Base-by-base conservation (phyloP, 1,140 invertebrate species). In the Acyrthosiphon pisum region DNA sequence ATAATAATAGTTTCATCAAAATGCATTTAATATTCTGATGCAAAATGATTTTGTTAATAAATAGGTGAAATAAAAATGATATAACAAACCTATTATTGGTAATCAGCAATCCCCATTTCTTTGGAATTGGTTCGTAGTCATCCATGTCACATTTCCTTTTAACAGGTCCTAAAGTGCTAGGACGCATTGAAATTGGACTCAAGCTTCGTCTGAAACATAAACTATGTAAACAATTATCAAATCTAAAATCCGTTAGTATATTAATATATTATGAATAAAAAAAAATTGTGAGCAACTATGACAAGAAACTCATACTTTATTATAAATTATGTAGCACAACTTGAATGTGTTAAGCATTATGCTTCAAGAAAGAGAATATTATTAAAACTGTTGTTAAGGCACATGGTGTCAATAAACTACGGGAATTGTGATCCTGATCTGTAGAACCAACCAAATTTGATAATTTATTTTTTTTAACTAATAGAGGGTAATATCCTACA, bases 141-240 rank as follows among this genome's bases (percentile, higher is more conserved):
- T 97, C 96, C 90, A 97, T 94, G 94, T 98, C 97, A 94, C 97
- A 97, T 95, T 98, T 98, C 93, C 98, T 95, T 95, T 98, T 98
- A 41, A 97, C 96, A 18, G 97, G 96, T 50, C 96, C 97, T 94
- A 97, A 95, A 56, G 96, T 96, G 76, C 97, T 97, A 22, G 97
- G 97, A 44, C 98, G 96, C 95, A 98, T 96, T 23, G 97, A 96
- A 94, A 98, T 98, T 20, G 98, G 98, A 94, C 97, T 98, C 93
- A 98, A 96, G 94, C 97, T 98, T 56, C 98, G 96, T 44, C 91
- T 94, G 41, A 76, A 93, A 89, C 46, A 68, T 50, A 76, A 88
- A 44, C 41, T 44, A 90, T 35, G 86, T 60, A 68, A 44, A 90
- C 18, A 90, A 90, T 14, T 35, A 90, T 88, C 30, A 88, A 84